These are phyloP conservation scores for Calameuta filiformis DNA, from an alignment of 2,888 invertebrate genomes.

Conservation along the genomic window DNA sequence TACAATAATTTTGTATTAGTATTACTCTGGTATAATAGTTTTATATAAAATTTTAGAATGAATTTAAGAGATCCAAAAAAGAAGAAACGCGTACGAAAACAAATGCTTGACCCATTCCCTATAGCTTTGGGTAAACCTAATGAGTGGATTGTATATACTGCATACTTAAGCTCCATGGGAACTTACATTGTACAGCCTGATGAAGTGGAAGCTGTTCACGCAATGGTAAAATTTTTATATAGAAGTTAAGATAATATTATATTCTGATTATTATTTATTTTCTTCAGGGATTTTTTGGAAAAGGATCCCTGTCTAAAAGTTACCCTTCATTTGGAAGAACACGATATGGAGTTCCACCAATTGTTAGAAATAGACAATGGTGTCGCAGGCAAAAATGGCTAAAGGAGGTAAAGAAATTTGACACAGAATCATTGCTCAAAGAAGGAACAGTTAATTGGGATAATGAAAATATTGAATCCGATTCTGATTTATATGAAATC, in stretches of 20 bases:
- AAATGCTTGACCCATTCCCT: slow-evolving; percentile 60
- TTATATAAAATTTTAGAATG: slow-evolving; percentile 60
- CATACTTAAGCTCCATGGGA: slow-evolving; percentile 75
- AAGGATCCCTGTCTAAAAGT: slow-evolving; percentile 75
- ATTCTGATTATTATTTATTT: slow-evolving; percentile 9
- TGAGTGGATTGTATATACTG: slow-evolving; percentile 70
- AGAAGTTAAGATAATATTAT: background rate
- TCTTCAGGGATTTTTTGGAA: slow-evolving; percentile 78
- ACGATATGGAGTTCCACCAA: slow-evolving; percentile 64
- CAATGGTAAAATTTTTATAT: slow-evolving; percentile 65
- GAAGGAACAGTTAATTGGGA: slow-evolving; percentile 15
- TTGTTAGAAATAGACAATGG: slow-evolving; percentile 74
- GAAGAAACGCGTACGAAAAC: slow-evolving; percentile 65
- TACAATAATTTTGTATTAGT: background rate
- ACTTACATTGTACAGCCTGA: slow-evolving; percentile 73
- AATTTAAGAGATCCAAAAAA: slow-evolving; percentile 68
- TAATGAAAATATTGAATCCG: background rate
- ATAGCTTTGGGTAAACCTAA: slow-evolving; percentile 64
- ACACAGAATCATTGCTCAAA: slow-evolving; percentile 14
- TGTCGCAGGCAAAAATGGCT: slow-evolving; percentile 71
- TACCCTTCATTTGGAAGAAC: slow-evolving; percentile 66
- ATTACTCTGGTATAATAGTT: background rate
- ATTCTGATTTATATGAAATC: background rate
- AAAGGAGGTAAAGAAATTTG: slow-evolving; percentile 55
- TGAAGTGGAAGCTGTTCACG: slow-evolving; percentile 73